Percentiles rank a stretch among this genome's conserved stretches.
Evolutionary conservation across 2,113 vertebrate genomes (phyloP).

Genomic region (Takifugu bimaculatus): DNA sequence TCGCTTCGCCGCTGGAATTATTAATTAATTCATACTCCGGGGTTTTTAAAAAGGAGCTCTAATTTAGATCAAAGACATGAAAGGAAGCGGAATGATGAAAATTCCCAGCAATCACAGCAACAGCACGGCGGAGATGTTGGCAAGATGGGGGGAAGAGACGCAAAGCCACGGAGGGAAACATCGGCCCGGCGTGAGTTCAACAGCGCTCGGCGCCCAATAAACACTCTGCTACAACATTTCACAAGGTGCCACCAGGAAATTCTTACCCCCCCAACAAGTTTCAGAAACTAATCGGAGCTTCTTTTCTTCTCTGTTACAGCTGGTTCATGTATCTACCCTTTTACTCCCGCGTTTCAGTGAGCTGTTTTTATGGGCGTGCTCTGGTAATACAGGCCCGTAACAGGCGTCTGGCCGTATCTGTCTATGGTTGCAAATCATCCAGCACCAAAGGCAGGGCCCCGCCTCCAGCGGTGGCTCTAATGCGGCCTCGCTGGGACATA

Average conservation of each 20-base stretch:
- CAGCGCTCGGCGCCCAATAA: constrained; percentile 13
- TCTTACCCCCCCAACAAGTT: no score
- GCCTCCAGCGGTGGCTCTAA: constrained; percentile 19
- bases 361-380: constrained; percentile 17
- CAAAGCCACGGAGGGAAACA: neutral
- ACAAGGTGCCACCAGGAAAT: neutral
- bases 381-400: constrained; percentile 32
- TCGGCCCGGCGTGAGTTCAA: constrained; percentile 14
- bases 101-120: constrained; percentile 17
- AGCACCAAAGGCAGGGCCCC: constrained; percentile 6
- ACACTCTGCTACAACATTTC: constrained; percentile 26
- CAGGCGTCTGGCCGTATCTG: constrained; percentile 28
- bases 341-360: neutral
- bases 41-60: constrained; percentile 31
- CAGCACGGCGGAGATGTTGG: no score
- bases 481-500: constrained; percentile 23
- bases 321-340: neutral
- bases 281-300: neutral
- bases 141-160: no score
- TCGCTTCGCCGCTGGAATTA: constrained; percentile 15
- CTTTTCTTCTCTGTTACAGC: neutral
- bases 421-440: constrained; percentile 45
- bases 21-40: constrained; percentile 45
- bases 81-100: constrained; percentile 33
- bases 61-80: constrained; percentile 34